Conservation (phyloP, 1,140 invertebrate genomes). For the Seison nebaliae region DNA sequence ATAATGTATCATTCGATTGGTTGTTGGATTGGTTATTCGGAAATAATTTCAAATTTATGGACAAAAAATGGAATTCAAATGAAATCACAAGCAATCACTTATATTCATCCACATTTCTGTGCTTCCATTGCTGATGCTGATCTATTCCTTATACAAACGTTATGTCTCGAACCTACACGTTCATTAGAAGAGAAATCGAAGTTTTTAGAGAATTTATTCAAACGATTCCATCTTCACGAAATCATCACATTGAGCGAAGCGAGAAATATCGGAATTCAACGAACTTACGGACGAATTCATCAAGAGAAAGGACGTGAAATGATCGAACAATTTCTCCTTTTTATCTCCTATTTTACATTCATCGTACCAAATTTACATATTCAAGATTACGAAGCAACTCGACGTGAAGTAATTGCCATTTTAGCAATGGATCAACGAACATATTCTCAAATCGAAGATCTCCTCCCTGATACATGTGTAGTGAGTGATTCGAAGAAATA, state of each 20-base stretch:
- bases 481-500: conserved; percentile 53
- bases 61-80: conserved; percentile 84
- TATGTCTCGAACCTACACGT: no score
- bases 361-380: conserved; percentile 4
- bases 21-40: conserved; percentile 60
- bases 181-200: no score
- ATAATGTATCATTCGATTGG: neutral
- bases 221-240: conserved; percentile 30
- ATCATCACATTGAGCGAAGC: conserved; percentile 59
- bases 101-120: conserved; percentile 89
- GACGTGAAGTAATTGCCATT: conserved; percentile 66
- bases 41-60: conserved; percentile 73
- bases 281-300: neutral
- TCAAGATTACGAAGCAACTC: conserved; percentile 27
- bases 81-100: conserved; percentile 89
- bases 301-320: conserved; percentile 25
- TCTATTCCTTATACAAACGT: conserved; percentile 43
- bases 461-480: conserved; percentile 75
- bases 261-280: conserved; percentile 47
- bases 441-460: conserved; percentile 67
- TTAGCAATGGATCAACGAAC: conserved; percentile 73
- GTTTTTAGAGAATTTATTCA: conserved; percentile 4
- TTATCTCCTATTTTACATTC: neutral
- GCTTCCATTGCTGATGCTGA: conserved; percentile 92
- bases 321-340: conserved; percentile 40